Evolutionary conservation across 1,140 invertebrate species (phyloP).

Genomic region (Pseudomyrmex concolor): DNA sequence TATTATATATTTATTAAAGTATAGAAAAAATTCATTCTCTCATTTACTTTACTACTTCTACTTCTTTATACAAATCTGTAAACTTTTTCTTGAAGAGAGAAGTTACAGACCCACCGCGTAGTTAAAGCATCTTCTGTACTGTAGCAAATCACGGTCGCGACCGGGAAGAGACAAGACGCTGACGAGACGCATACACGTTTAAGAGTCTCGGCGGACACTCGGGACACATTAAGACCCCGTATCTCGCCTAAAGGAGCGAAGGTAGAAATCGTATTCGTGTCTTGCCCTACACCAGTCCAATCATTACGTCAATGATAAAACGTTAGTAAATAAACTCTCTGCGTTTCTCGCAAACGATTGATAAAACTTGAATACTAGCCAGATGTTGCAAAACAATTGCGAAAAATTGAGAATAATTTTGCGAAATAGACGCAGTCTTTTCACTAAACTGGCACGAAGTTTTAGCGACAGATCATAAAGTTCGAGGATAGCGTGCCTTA

Average conservation of each 20-base stretch:
- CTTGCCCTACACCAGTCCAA: slow-evolving; percentile 52
- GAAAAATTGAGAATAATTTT: background rate
- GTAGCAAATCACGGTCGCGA: slow-evolving; percentile 65
- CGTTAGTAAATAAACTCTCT: slow-evolving; percentile 63
- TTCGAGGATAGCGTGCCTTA: background rate
- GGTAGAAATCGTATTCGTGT: slow-evolving; percentile 55
- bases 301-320: slow-evolving; percentile 60
- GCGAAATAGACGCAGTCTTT: background rate
- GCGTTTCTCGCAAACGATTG: slow-evolving; percentile 19
- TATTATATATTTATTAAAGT: too few species aligned
- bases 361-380: slow-evolving; percentile 38
- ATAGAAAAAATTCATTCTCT: too few species aligned
- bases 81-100: slow-evolving; percentile 1
- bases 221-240: slow-evolving; percentile 69
- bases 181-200: slow-evolving; percentile 69
- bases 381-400: background rate
- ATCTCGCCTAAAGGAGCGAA: slow-evolving; percentile 66
- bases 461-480: background rate
- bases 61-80: background rate
- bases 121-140: slow-evolving; percentile 34
- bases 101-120: slow-evolving; percentile 9
- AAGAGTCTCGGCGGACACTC: slow-evolving; percentile 73
- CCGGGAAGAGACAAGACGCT: slow-evolving; percentile 29
- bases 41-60: too few species aligned
- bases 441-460: background rate